Conservation (phyloP, 2,888 invertebrate species). For the Tholera decimalis region DNA sequence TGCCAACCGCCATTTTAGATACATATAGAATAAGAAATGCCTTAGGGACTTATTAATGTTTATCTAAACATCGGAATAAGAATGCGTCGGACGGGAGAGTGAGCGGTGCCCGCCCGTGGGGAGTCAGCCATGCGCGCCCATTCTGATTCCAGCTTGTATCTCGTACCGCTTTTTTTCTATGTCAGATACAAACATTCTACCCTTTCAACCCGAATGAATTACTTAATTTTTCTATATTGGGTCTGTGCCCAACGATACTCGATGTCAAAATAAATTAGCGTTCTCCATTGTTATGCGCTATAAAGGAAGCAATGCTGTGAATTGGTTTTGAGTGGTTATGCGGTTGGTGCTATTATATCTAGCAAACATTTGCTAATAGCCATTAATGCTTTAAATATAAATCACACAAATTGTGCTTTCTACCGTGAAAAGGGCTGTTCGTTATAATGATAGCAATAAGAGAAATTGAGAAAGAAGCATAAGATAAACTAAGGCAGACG, state of each 20-base stretch:
- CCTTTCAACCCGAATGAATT: constrained; percentile 89
- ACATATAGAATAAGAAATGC: constrained; percentile 76
- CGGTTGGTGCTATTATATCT: constrained; percentile 74
- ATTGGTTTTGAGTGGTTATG: constrained; percentile 79
- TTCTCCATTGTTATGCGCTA: constrained; percentile 77
- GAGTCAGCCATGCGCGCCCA: constrained; percentile 84
- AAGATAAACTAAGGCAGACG: constrained; percentile 56
- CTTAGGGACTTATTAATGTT: constrained; percentile 84
- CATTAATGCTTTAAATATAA: constrained; percentile 47
- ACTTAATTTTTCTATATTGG: constrained; percentile 88
- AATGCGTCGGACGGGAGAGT: constrained; percentile 80
- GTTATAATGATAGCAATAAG: constrained; percentile 50
- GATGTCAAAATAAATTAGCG: constrained; percentile 87
- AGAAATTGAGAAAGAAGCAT: constrained; percentile 51
- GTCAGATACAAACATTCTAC: constrained; percentile 88
- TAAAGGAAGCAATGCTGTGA: constrained; percentile 75
- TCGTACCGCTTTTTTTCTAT: constrained; percentile 84
- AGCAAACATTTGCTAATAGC: constrained; percentile 72
- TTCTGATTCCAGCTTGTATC: constrained; percentile 81
- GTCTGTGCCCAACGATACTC: constrained; percentile 80
- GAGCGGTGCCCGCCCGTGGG: constrained; percentile 79
- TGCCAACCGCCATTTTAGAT: constrained; percentile 81
- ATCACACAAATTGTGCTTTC: constrained; percentile 44
- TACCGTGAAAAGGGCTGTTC: constrained; percentile 48
- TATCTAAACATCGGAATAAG: constrained; percentile 89